phyloP scores from a whole-genome alignment of 2,888 invertebrate species.

The Caenorhabditis sp. region DNA sequence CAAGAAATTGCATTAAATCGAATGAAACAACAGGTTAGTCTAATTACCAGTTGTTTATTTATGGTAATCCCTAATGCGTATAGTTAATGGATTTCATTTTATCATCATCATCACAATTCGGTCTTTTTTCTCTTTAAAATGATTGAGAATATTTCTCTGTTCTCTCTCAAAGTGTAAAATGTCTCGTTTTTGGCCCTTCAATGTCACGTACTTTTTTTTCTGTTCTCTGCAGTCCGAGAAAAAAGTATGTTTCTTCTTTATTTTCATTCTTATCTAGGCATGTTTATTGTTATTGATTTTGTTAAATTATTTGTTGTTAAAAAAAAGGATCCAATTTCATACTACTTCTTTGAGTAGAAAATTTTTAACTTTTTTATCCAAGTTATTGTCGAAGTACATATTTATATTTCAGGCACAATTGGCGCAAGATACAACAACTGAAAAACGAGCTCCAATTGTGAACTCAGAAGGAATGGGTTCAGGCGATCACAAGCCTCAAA shows the following conservation, averaged over 20 bases:
- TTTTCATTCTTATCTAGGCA: background rate
- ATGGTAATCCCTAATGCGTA: too few relatives aligned
- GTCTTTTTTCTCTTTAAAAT: background rate
- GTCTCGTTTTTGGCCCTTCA: background rate
- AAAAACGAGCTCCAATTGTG: slow-evolving; percentile 61
- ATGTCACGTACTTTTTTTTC: background rate
- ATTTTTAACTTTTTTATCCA: too few relatives aligned
- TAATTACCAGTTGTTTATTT: background rate
- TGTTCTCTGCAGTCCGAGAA: background rate
- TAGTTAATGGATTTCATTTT: too few relatives aligned
- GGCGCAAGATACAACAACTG: slow-evolving; percentile 57
- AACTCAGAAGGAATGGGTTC: slow-evolving; percentile 47
- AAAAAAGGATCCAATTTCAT: too few relatives aligned
- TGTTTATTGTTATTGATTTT: slow-evolving; percentile 1
- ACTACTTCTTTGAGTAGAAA: too few relatives aligned
- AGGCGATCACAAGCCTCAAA: slow-evolving; percentile 35
- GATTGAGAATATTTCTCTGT: background rate
- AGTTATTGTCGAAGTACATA: too few relatives aligned
- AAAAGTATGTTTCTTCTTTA: background rate
- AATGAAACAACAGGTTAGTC: slow-evolving; percentile 56
- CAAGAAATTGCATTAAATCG: slow-evolving; percentile 62
- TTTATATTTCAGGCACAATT: slow-evolving; percentile 61
- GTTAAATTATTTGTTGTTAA: background rate
- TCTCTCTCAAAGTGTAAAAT: background rate
- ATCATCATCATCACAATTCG: background rate